phyloP scores from a whole-genome alignment of 1,140 invertebrate genomes.

The Drosophila dunni region DNA sequence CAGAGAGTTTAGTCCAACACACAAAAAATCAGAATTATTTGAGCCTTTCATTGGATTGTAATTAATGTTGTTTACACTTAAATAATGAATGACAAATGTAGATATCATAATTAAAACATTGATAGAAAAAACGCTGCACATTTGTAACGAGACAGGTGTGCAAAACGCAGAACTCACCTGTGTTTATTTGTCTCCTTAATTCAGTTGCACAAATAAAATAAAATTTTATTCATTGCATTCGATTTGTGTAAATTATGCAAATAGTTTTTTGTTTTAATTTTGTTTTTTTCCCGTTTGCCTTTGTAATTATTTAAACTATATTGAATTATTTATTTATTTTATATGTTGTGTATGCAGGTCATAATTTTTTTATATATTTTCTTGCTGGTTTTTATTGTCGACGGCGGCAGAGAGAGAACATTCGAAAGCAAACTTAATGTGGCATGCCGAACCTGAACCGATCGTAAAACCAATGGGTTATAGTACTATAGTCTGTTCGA shows the following conservation, averaged over 20 bases:
- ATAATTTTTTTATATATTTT: conserved; percentile 18
- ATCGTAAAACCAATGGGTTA: conserved; percentile 73
- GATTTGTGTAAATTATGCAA: conserved; percentile 12
- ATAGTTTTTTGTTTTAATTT: conserved; percentile 1
- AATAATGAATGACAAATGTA: not conserved
- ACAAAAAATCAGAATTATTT: not conserved
- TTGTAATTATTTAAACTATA: conserved; percentile 31
- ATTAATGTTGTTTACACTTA: conserved; percentile 2
- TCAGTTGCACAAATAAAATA: conserved; percentile 28
- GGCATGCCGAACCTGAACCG: conserved; percentile 62
- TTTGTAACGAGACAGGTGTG: not conserved
- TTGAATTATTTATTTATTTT: conserved; percentile 7
- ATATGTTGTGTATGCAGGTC: conserved; percentile 53
- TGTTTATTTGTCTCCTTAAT: not conserved
- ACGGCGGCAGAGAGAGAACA: conserved; percentile 42
- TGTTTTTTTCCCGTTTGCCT: conserved; percentile 16
- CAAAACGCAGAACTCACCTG: conserved; percentile 10
- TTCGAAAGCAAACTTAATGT: conserved; percentile 68
- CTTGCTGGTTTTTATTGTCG: conserved; percentile 33
- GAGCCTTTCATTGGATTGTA: not conserved
- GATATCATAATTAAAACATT: conserved; percentile 25
- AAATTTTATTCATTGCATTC: conserved; percentile 8
- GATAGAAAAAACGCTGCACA: not conserved
- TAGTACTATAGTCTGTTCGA: conserved; percentile 35
- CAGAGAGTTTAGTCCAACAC: not conserved